These are phyloP conservation scores for Pituophis catenifer DNA, from an alignment of 2,113 vertebrate genomes.

Conservation along the genomic window DNA sequence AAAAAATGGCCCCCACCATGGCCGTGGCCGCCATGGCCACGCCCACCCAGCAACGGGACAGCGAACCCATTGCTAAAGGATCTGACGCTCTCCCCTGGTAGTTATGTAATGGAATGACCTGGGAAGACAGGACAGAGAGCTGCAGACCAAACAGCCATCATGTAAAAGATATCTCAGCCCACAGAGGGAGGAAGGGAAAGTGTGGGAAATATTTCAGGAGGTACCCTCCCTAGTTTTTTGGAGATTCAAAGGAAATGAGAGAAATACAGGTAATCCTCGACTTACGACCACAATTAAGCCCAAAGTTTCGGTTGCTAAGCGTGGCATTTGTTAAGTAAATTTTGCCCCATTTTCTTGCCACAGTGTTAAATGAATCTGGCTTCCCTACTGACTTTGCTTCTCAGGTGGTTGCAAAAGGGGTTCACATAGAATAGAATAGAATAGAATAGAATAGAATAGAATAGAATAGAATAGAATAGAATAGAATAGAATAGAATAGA, in stretches of 20 bases:
- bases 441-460: too few relatives aligned
- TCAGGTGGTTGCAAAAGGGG: neutral
- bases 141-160: neutral
- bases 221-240: neutral
- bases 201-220: neutral
- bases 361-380: neutral
- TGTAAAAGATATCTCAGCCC: neutral
- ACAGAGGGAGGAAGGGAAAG: neutral
- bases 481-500: too few relatives aligned
- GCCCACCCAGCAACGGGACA: too few relatives aligned
- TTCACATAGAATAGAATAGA: neutral
- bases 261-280: neutral
- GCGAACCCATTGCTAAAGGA: too few relatives aligned
- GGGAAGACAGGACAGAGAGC: neutral
- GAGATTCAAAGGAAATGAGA: neutral
- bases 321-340: neutral
- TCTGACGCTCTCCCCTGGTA: neutral
- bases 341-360: neutral
- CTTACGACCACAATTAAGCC: neutral
- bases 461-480: too few relatives aligned
- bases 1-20: too few relatives aligned
- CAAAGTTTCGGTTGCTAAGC: neutral
- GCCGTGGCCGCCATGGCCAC: too few relatives aligned
- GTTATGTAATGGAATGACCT: neutral
- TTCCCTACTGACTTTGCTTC: neutral